Percentiles rank a stretch among this genome's conserved stretches.
Conservation (phyloP, 53 echinoderm and acorn worm genomes). For the Henricia sp. region DNA sequence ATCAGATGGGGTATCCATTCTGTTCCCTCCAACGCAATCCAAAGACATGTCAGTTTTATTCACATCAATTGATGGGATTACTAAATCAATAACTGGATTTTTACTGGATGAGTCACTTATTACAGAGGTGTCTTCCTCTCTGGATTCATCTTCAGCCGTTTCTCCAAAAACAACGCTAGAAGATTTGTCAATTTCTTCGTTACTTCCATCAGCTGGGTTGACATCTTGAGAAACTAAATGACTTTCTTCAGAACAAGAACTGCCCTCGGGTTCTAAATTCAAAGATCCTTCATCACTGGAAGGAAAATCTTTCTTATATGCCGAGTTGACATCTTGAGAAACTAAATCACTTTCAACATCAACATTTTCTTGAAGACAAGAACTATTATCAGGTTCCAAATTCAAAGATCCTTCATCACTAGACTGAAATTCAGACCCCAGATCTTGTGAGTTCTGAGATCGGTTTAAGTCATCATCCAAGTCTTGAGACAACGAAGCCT, state of each 20-base stretch:
- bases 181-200: neutral
- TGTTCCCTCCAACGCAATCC: constrained; percentile 17
- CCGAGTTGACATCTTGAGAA: neutral
- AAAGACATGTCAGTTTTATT: neutral
- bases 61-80: neutral
- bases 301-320: constrained; percentile 24
- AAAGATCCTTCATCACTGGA: constrained; percentile 4
- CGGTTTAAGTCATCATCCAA: constrained; percentile 53
- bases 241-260: neutral
- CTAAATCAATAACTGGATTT: no score
- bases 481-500: constrained; percentile 44
- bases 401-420: neutral
- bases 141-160: neutral
- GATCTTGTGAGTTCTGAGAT: constrained; percentile 39
- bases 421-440: constrained; percentile 45
- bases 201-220: neutral
- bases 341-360: neutral
- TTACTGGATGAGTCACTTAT: no score
- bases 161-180: neutral
- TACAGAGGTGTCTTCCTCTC: no score
- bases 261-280: neutral
- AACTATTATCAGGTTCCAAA: neutral
- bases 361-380: neutral
- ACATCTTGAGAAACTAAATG: neutral
- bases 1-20: constrained; percentile 28